These are phyloP conservation scores for Eueides isabella DNA, from an alignment of 1,140 invertebrate species.

Conservation along the genomic window DNA sequence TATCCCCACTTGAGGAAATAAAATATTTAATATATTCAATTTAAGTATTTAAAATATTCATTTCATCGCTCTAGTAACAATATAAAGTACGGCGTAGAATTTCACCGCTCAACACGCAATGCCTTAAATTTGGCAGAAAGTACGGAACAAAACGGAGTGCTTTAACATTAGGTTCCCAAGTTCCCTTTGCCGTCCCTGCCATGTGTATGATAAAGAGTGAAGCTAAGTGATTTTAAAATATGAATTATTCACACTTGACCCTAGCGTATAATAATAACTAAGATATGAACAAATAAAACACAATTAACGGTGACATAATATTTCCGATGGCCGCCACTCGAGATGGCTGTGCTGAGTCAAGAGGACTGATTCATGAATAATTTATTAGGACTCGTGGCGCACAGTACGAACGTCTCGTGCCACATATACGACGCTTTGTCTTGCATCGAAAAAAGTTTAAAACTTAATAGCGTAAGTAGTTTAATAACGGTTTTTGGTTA, in stretches of 20 bases:
- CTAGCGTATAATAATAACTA: background rate
- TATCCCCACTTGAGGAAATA: too few relatives aligned
- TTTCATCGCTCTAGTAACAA: too few relatives aligned
- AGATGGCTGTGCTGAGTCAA: constrained; percentile 55
- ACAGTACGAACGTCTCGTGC: constrained; percentile 17
- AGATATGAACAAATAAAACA: constrained; percentile 40
- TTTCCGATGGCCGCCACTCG: constrained; percentile 49
- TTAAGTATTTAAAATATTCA: too few relatives aligned
- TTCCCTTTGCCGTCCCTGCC: too few relatives aligned
- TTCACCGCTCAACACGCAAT: too few relatives aligned
- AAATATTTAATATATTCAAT: too few relatives aligned
- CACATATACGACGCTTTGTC: constrained; percentile 20
- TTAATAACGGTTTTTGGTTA: background rate
- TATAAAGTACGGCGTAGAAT: too few relatives aligned
- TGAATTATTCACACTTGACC: background rate
- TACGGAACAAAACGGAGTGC: too few relatives aligned
- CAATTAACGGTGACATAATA: constrained; percentile 64
- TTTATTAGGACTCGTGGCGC: constrained; percentile 44
- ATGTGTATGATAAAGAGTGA: too few relatives aligned
- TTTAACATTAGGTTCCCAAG: too few relatives aligned
- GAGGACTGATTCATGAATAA: constrained; percentile 63
- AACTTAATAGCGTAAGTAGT: background rate
- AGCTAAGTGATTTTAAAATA: background rate
- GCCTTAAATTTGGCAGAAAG: too few relatives aligned
- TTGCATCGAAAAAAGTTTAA: background rate